Evolutionary conservation across 1,140 invertebrate species (phyloP).

Genomic region (Diuraphis noxia): DNA sequence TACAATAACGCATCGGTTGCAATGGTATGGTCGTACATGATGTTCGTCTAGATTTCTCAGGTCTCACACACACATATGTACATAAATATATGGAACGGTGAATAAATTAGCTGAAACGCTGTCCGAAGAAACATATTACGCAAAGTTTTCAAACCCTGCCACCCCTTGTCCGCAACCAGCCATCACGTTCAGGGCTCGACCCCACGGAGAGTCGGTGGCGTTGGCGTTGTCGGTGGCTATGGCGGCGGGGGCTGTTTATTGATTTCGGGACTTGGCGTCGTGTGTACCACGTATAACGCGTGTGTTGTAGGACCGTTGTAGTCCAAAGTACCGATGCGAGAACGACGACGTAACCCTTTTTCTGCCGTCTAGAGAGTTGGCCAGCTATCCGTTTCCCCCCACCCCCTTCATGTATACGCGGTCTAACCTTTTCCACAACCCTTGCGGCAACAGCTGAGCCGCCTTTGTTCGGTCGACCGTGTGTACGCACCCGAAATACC

Average conservation of each 20-base stretch:
- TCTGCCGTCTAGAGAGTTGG: background rate
- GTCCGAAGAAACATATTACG: constrained; percentile 36
- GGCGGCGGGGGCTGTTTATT: constrained; percentile 20
- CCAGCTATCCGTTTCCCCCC: background rate
- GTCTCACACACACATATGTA: background rate
- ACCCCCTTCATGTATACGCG: background rate
- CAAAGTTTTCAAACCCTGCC: constrained; percentile 1
- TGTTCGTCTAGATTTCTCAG: background rate
- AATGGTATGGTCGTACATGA: background rate
- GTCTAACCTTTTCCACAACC: constrained; percentile 41
- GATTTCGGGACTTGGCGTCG: constrained; percentile 31
- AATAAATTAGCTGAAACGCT: constrained; percentile 19
- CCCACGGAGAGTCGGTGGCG: background rate
- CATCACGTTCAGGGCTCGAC: background rate
- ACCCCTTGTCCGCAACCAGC: too few relatives aligned
- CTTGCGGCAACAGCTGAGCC: constrained; percentile 29
- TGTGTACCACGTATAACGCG: background rate
- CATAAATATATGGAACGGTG: background rate
- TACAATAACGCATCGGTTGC: background rate
- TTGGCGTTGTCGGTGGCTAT: background rate
- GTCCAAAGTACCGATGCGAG: constrained; percentile 20
- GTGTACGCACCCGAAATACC: background rate
- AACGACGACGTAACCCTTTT: constrained; percentile 31
- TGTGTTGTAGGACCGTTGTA: background rate
- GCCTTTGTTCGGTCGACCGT: constrained; percentile 29